Evolutionary conservation across 2,888 invertebrate species (phyloP), one percentile per base, ranked within the genome.

Genomic region (Sipha maydis): DNA sequence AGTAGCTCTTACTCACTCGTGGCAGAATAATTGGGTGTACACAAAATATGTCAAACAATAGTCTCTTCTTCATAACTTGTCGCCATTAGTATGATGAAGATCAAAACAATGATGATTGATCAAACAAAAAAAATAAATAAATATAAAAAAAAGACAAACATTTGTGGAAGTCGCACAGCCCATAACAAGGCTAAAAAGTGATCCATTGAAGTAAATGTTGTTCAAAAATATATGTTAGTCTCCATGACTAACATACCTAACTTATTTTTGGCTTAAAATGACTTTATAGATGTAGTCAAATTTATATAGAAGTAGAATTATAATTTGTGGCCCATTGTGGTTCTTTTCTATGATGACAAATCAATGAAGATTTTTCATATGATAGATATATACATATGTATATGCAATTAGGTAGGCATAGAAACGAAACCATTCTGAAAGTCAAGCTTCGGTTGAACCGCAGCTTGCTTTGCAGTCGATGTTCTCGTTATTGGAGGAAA

Each of bases 401-500:
- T 75, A 67, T 73, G 71, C 48, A 69, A 71, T 80, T 48, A 88
- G 61, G 86, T 75, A 88, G 88, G 67, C n/a, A 79, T 80, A 67
- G 73, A 82, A 76, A 88, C 80, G 82, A 88, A 82, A 88, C 75
- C 75, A 88, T 80, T 88, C 88, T 88, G 88, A 88, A 88, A 88
- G 89, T 88, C 88, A 88, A 88, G 88, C 88, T 88, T 88, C 88
- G 85, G 94, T 92, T 91, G 93, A 93, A 91, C 93, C 92, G 92
- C 94, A 94, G 93, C 95, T 95, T 92, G 94, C 94, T 94, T 98
- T 98, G 95, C 98, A 98, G 95, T 98, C 98, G 92, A 98, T 94
- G 93, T 94, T 94, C 93, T 94, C 93, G 91, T 93, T 92, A 93
- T 95, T 95, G 83, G 86, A 84, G 92, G 94, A 93, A 93, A 95